These are phyloP conservation scores for Lethocerus indicus DNA, from an alignment of 1,140 invertebrate species.

Conservation along the genomic window DNA sequence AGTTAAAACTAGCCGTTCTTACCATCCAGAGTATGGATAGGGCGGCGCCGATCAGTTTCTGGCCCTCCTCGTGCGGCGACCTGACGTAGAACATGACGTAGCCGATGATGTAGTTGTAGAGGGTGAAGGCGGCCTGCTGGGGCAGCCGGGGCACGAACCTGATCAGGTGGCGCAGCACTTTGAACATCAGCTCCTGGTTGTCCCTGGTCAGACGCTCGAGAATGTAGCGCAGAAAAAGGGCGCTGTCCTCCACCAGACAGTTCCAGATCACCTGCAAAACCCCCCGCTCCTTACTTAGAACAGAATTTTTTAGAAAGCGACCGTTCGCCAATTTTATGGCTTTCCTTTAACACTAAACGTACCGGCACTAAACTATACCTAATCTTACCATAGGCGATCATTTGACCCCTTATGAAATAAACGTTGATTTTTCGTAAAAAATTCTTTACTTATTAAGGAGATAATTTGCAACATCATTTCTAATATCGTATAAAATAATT, in stretches of 20 bases:
- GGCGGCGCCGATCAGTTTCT: constrained; percentile 83
- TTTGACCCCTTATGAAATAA: no score
- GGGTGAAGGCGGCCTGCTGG: constrained; percentile 93
- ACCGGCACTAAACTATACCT: no score
- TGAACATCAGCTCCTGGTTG: constrained; percentile 90
- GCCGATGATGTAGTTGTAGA: constrained; percentile 98
- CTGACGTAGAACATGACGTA: constrained; percentile 99
- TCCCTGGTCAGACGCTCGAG: constrained; percentile 90
- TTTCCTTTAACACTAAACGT: no score
- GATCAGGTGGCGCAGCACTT: constrained; percentile 77
- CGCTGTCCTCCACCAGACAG: constrained; percentile 94
- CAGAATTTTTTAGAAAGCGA: no score
- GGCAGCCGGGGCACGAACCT: constrained; percentile 85
- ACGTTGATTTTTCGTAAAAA: no score
- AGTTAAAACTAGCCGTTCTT: no score
- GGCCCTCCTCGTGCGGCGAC: constrained; percentile 82
- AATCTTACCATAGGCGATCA: no score
- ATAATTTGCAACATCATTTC: no score
- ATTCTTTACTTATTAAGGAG: no score
- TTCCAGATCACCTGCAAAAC: constrained; percentile 79
- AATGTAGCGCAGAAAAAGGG: constrained; percentile 88
- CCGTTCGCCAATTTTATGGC: no score
- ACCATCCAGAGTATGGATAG: constrained; percentile 94
- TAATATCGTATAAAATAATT: no score
- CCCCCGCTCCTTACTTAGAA: no score